Conservation (phyloP, 2,888 invertebrate species). For the Strigamia maritima region DNA sequence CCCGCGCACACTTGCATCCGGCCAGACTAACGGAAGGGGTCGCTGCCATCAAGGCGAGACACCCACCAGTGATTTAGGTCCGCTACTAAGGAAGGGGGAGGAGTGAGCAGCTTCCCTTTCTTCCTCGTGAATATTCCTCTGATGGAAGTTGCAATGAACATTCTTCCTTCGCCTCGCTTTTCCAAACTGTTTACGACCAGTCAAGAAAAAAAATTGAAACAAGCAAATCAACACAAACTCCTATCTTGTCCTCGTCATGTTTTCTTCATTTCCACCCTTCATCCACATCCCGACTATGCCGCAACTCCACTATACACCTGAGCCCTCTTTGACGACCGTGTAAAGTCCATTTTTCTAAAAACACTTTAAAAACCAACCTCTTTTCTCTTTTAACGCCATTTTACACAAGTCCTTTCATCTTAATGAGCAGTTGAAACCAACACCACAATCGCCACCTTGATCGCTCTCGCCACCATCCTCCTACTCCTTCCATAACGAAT, state of each 20-base stretch:
- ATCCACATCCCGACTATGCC: not conserved
- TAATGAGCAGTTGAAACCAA: not conserved
- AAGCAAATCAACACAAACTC: conserved; percentile 21
- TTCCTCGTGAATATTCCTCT: conserved; percentile 27
- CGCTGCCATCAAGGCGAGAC: conserved; percentile 29
- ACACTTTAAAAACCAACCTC: not conserved
- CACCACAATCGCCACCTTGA: not conserved
- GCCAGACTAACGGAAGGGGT: conserved; percentile 29
- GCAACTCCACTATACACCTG: not conserved
- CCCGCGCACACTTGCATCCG: conserved; percentile 8
- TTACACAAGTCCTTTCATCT: not conserved
- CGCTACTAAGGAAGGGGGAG: conserved; percentile 27
- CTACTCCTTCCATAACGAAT: not conserved
- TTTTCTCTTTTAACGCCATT: not conserved
- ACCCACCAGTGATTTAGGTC: conserved; percentile 29
- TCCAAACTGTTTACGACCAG: conserved; percentile 27
- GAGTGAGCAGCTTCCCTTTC: conserved; percentile 26
- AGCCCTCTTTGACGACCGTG: not conserved
- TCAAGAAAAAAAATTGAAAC: not conserved
- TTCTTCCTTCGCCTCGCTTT: conserved; percentile 18
- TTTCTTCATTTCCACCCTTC: not conserved
- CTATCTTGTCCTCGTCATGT: not conserved
- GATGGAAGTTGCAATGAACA: conserved; percentile 25
- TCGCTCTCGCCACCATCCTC: not conserved
- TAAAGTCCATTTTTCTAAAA: not conserved